These are phyloP conservation scores for Alfaro cultratus DNA, from an alignment of 2,797 vertebrate genomes.

Conservation along the genomic window DNA sequence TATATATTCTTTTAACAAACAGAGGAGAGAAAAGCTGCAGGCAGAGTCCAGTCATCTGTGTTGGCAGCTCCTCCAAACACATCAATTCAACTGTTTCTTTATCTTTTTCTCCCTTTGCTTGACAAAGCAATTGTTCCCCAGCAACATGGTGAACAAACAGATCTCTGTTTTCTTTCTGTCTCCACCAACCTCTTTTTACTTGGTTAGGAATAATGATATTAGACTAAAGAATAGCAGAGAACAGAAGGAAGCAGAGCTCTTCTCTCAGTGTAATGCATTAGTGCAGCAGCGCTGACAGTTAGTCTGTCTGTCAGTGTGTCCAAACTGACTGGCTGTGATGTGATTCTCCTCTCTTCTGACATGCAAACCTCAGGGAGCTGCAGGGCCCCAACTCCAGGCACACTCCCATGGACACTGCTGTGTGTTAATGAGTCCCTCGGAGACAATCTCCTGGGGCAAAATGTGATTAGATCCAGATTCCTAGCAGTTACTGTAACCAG, in stretches of 20 bases:
- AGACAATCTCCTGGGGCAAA: slow-evolving; percentile 57
- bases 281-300: slow-evolving; percentile 40
- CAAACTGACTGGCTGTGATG: slow-evolving; percentile 34
- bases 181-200: slow-evolving; percentile 29
- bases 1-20: slow-evolving; percentile 59
- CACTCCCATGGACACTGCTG: slow-evolving; percentile 57
- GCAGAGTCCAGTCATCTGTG: slow-evolving; percentile 68
- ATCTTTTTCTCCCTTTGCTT: slow-evolving; percentile 17
- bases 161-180: slow-evolving; percentile 54
- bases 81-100: slow-evolving; percentile 65
- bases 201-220: slow-evolving; percentile 19
- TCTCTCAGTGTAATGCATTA: slow-evolving; percentile 39
- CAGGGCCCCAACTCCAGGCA: slow-evolving; percentile 56
- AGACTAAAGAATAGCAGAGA: slow-evolving; percentile 22
- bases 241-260: slow-evolving; percentile 4
- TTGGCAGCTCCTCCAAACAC: slow-evolving; percentile 70
- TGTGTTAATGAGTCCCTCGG: slow-evolving; percentile 70
- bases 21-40: slow-evolving; percentile 56
- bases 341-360: slow-evolving; percentile 37
- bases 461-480: slow-evolving; percentile 65
- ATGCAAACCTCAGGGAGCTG: slow-evolving; percentile 43
- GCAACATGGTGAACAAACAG: slow-evolving; percentile 64
- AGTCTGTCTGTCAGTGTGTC: slow-evolving; percentile 47
- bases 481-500: slow-evolving; percentile 37
- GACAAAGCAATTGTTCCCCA: slow-evolving; percentile 60